phyloP scores from a whole-genome alignment of 2,113 vertebrate species.

The Carassius gibelio region DNA sequence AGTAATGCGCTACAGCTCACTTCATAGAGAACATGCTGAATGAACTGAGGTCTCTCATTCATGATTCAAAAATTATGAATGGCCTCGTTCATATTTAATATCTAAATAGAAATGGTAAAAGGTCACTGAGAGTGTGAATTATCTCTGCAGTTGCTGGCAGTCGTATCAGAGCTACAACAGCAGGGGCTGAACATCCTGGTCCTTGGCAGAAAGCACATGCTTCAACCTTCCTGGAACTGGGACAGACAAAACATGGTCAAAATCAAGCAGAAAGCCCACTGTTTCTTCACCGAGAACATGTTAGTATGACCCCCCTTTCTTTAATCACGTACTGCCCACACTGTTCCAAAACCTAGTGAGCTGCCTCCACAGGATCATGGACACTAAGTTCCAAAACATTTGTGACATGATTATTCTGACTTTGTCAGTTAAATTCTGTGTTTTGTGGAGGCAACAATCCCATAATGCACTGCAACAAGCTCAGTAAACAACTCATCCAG shows the following conservation, averaged over 20 bases:
- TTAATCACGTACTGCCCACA: background rate
- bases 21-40: background rate
- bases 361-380: background rate
- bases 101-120: background rate
- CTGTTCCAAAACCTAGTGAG: background rate
- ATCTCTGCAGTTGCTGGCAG: conserved; percentile 79
- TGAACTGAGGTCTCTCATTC: conserved; percentile 41
- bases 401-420: too few relatives aligned
- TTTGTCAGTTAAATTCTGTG: too few relatives aligned
- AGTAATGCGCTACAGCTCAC: background rate
- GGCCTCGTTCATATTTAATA: background rate
- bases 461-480: too few relatives aligned
- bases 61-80: conserved; percentile 13
- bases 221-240: conserved; percentile 75
- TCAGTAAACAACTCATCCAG: too few relatives aligned
- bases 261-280: conserved; percentile 83
- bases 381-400: too few relatives aligned
- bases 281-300: conserved; percentile 95
- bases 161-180: conserved; percentile 79
- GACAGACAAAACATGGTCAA: conserved; percentile 76
- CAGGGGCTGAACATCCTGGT: conserved; percentile 81
- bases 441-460: too few relatives aligned
- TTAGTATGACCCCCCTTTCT: conserved; percentile 69
- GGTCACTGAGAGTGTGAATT: conserved; percentile 32
- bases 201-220: conserved; percentile 94